A percentile compares a stretch with the other conserved stretches of the same genome.
Evolutionary conservation across 92 coral and sea anemone species (phyloP).

Genomic region (Actinostola sp.): DNA sequence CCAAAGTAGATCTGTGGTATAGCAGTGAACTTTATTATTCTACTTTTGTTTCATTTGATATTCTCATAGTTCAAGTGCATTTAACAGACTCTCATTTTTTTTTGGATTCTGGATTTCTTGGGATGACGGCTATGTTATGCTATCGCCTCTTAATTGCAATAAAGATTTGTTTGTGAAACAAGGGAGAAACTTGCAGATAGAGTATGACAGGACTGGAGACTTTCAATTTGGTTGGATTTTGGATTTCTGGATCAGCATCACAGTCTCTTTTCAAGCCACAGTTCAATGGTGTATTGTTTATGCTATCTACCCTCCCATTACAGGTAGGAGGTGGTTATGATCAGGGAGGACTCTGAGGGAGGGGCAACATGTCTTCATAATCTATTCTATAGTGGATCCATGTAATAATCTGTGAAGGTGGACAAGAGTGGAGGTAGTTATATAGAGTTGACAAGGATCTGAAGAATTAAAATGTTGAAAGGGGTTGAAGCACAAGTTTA

Average conservation of each 20-base stretch:
- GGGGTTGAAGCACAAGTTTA: too few species aligned
- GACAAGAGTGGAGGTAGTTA: too few species aligned
- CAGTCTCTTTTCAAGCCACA: too few species aligned
- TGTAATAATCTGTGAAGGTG: too few species aligned
- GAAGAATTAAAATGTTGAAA: too few species aligned
- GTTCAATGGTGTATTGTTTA: too few species aligned
- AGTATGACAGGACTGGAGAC: constrained; percentile 85
- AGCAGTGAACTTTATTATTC: not conserved
- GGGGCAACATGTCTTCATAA: constrained; percentile 94
- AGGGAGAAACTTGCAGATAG: constrained; percentile 91
- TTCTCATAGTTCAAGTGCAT: not conserved
- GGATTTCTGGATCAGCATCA: too few species aligned
- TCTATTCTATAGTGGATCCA: constrained; percentile 93
- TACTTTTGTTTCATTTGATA: not conserved
- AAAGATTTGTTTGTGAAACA: not conserved
- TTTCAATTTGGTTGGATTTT: constrained; percentile 80
- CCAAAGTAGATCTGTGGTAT: constrained; percentile 92
- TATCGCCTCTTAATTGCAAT: not conserved
- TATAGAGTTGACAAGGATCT: too few species aligned
- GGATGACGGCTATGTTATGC: too few species aligned
- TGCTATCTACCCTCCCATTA: too few species aligned
- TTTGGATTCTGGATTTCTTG: not conserved
- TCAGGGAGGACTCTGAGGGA: too few species aligned
- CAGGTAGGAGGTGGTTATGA: too few species aligned
- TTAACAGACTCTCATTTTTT: not conserved